Evolutionary conservation across 2,113 vertebrate genomes (phyloP), one percentile per base, ranked within the genome.

Genomic region (Falcunculus frontatus): DNA sequence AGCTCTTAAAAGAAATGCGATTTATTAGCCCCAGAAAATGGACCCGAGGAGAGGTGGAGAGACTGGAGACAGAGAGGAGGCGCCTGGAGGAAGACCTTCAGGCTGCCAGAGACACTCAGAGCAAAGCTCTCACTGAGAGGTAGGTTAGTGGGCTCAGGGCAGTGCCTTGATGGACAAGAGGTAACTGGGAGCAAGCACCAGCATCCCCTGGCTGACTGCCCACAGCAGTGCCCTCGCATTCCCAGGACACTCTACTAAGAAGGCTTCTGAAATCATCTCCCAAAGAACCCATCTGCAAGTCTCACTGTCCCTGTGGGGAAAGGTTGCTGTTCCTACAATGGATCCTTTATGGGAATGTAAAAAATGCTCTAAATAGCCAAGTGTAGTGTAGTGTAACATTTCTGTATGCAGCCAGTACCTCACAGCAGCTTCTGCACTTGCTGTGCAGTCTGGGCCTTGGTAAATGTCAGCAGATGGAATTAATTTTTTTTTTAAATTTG

Each of bases 91-190:
- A 98, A 95, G 99, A 99, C 91, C 98, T 99, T 90, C 99, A 99
- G 97, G 98, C 98, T 13, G 99, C 99, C n/a, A 98, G 99, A 73
- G 98, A 99, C 96, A 99, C 98, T 91, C 99, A 99, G 98, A 99
- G 99, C 98, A 99, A 99, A 97, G 99, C 99, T 5, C 98, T 99
- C 64, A 99, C 99, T 0, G 99, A 99, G 97, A 99, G 99, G 98
- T 98, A n/a, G 68, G 96, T 94, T 35, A 18, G 44, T 47, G 57
- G 64, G 50, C 46, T 17, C 12, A 84, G 57, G 60, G 11, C 65
- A 64, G 49, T 46, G 16, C 41, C 32, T 56, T 26, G 9, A 8
- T 94, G 90, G 59, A 11, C 20, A 11, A 23, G n/a, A 59, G 84
- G 13, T 35, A 6, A 22, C 12, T 1, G 2, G 46, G 50, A 80